A percentile compares a stretch with the other conserved stretches of the same genome.
Conservation (phyloP, 2,797 vertebrate species). For the Melanotaenia boesemani region DNA sequence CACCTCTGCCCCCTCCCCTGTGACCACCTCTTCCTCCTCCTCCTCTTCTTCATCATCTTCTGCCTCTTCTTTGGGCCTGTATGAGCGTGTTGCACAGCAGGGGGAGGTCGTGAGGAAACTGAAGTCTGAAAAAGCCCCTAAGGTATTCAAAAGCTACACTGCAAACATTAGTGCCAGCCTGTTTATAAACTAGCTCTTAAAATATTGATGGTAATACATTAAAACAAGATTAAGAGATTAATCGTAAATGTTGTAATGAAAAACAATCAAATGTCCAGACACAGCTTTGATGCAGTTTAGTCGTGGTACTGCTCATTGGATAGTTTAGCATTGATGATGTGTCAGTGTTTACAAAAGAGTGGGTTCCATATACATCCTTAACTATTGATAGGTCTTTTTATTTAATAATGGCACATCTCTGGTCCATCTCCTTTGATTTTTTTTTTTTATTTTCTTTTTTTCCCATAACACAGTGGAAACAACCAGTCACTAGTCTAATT, state of each 20-base stretch:
- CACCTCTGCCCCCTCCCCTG: conserved; percentile 39
- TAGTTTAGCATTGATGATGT: neutral
- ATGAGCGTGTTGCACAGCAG: conserved; percentile 82
- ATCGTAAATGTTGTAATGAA: neutral
- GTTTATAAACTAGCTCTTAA: neutral
- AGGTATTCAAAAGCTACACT: conserved; percentile 76
- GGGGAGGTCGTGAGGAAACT: conserved; percentile 85
- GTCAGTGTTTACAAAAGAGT: neutral
- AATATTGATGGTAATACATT: neutral
- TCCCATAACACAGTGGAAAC: too few relatives aligned
- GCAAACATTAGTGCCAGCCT: neutral
- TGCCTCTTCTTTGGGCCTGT: conserved; percentile 54
- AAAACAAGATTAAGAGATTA: neutral
- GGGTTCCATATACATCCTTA: neutral
- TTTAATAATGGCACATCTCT: neutral
- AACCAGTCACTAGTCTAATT: neutral
- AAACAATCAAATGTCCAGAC: neutral
- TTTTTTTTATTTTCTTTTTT: neutral
- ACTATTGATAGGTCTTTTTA: neutral
- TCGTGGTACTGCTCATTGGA: neutral
- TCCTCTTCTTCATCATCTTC: conserved; percentile 19
- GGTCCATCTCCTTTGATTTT: neutral
- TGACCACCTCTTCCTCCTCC: conserved; percentile 24
- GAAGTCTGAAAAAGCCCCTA: conserved; percentile 85
- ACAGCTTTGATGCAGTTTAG: neutral